phyloP scores from a whole-genome alignment of 2,797 vertebrate genomes.

The Buceros bicornis region DNA sequence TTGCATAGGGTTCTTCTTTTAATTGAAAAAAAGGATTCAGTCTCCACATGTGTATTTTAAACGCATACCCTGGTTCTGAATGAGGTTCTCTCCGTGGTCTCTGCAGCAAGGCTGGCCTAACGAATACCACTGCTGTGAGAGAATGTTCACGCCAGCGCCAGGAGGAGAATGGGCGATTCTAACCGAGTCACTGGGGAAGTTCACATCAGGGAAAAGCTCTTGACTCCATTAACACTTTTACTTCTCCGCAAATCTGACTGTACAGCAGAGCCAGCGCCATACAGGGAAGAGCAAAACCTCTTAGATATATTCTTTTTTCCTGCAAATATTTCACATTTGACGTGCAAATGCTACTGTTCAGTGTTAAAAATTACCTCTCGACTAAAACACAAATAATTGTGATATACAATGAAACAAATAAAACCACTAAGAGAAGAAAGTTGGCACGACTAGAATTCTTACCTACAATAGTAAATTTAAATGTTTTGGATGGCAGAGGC shows the following conservation, averaged over 20 bases:
- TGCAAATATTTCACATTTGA: not conserved
- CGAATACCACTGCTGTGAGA: not conserved
- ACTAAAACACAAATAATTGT: not conserved
- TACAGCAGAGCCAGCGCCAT: not conserved
- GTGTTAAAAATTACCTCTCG: not conserved
- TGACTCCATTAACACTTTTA: not conserved
- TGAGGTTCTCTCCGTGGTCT: not conserved
- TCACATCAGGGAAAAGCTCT: not conserved
- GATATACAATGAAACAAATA: not conserved
- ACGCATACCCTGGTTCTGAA: not conserved
- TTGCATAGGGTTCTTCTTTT: not conserved
- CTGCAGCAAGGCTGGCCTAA: not conserved
- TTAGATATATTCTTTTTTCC: not conserved
- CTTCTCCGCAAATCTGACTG: not conserved
- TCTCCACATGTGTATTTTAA: not conserved
- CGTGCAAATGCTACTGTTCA: not conserved
- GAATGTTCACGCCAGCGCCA: not conserved
- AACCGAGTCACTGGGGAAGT: not conserved
- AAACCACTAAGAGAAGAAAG: not conserved
- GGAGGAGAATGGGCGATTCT: not conserved
- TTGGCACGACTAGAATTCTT: slow-evolving; percentile 24
- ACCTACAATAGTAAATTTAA: slow-evolving; percentile 90
- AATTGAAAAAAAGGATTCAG: not conserved
- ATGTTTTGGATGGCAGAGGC: slow-evolving; percentile 83
- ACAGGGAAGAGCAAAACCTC: not conserved